Percentiles rank a stretch among this genome's conserved stretches.
phyloP scores from a whole-genome alignment of 2,113 vertebrate genomes.

The Ictidomys tridecemlineatus region DNA sequence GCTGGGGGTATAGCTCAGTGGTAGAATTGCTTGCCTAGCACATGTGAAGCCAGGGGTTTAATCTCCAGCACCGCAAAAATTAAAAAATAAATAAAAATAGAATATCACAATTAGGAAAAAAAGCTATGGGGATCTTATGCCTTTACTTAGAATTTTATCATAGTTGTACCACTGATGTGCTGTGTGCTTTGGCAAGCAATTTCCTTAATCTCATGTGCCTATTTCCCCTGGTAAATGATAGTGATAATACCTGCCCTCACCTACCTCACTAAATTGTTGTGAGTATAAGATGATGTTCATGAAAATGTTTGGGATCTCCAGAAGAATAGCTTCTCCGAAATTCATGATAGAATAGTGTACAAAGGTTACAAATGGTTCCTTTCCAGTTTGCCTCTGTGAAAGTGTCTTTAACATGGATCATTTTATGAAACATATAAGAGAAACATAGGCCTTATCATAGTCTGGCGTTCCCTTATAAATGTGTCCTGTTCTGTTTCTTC shows the following conservation, averaged over 20 bases:
- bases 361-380: background rate
- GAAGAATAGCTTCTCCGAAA: constrained; percentile 6
- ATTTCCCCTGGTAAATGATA: background rate
- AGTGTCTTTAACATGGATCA: constrained; percentile 55
- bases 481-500: background rate
- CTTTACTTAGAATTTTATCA: background rate
- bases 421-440: constrained; percentile 61
- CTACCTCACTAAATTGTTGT: constrained; percentile 69
- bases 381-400: constrained; percentile 64
- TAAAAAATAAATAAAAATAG: background rate
- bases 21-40: too few relatives aligned
- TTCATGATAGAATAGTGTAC: background rate
- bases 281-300: constrained; percentile 22
- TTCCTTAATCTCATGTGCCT: background rate
- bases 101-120: constrained; percentile 7
- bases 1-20: too few relatives aligned
- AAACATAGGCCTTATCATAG: constrained; percentile 21
- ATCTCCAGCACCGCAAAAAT: too few relatives aligned
- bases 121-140: background rate
- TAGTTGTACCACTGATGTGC: background rate
- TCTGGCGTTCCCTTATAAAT: constrained; percentile 45
- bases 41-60: too few relatives aligned
- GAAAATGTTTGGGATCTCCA: constrained; percentile 7
- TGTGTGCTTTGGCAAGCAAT: background rate
- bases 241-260: constrained; percentile 43